Evolutionary conservation across 2,113 vertebrate genomes (phyloP), one percentile per base, ranked within the genome.

Genomic region (Clarias magur): DNA sequence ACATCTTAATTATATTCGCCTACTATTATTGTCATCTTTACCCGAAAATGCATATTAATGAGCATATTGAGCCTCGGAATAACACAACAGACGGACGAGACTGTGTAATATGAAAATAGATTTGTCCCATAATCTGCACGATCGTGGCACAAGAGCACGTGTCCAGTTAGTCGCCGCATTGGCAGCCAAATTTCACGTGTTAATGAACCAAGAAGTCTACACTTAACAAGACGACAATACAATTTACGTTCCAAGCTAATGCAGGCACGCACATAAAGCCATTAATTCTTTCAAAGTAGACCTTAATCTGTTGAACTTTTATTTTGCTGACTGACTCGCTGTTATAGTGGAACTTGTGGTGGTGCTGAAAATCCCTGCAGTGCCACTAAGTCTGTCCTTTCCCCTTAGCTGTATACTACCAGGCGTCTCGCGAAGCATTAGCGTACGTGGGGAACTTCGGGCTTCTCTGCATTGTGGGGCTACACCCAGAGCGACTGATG

Each of bases 401-500:
- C 93, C 96, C 95, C 94, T 95, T 56, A 94, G 96, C 95, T 92
- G 94, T 95, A 94, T 95, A 95, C 73, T 94, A 93, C 94, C 90
- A 92, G 94, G 94, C 60, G 72, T 62, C 93, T 91, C 94, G 89
- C 65, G 91, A 91, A 93, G 90, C 85, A 93, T 89, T 89, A 79
- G 73, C 53, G 80, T 84, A 86, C 88, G 85, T 89, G 88, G 56
- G n/a, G 87, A 85, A 85, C 63, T 73, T 89, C 93, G 88, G 90
- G 92, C 92, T 94, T 94, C 94, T 94, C 94, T 92, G 92, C 93
- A 92, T 94, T 93, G 94, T 94, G 95, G 93, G 90, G 95, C 96
- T 96, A 96, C 96, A 97, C 96, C 96, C 96, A 94, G 93, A 95
- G 95, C 96, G 96, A 97, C 95, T 96, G 96, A 97, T 97, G 96